Evolutionary conservation across 2,888 invertebrate genomes (phyloP), one percentile per base, ranked within the genome.

Genomic region (Kryphioiulus occultus): DNA sequence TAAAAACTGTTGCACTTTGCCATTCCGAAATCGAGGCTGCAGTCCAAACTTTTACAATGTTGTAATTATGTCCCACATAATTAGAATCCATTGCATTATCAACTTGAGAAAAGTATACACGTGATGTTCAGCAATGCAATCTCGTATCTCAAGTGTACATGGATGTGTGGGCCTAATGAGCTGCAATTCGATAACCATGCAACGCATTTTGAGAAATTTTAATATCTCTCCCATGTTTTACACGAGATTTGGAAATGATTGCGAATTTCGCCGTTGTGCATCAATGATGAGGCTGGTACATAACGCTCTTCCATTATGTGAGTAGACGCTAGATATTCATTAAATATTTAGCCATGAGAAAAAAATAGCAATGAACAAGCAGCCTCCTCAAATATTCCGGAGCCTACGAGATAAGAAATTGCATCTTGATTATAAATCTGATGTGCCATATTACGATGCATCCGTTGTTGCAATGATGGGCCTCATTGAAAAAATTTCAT

Each of bases 351-450:
- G n/a, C n/a, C 19, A 22, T 9, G 5, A 59, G 59, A 59, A 59
- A 59, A 10, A 47, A 47, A 59, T 1, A 59, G 5, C 53, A 53
- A 19, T 53, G 53, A 15, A 9, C 53, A 5, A 53, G 19, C 5
- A 53, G 3, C 59, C 9, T 22, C 59, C 22, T 7, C 59, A n/a
- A 19, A 59, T 59, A 59, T 59, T 59, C 59, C n/a, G n/a, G n/a
- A 7, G n/a, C n/a, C 22, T 59, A n/a, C n/a, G n/a, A 59, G 59
- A 59, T 59, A 59, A 59, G 59, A 59, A 59, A 59, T 59, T 59
- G 22, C 59, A 59, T 59, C 59, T n/a, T 59, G 59, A 59, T 59
- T 59, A 59, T 59, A n/a, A 59, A 59, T 59, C 59, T 59, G 59
- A 68, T 26, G 68, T 68, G 68, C 68, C 26, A 68, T 26, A 68